A percentile compares a stretch with the other conserved stretches of the same genome.
Evolutionary conservation across 2,888 invertebrate species (phyloP).

Genomic region (Notodonta ziczac): DNA sequence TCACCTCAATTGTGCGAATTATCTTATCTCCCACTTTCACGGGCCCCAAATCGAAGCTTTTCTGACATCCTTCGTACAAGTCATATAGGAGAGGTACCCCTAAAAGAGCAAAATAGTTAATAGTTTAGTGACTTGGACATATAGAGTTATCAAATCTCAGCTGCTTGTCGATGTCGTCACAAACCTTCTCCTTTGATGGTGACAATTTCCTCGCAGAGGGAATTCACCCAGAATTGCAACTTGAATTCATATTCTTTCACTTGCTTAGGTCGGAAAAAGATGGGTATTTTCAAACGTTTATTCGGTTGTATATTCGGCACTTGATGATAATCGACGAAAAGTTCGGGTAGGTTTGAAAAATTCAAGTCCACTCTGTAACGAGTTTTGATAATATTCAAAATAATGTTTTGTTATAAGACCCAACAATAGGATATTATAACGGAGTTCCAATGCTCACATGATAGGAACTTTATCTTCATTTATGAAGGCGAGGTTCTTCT

Average conservation of each 20-base stretch:
- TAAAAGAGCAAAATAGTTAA: constrained; percentile 31
- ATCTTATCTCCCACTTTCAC: constrained; percentile 80
- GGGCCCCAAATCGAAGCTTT: constrained; percentile 72
- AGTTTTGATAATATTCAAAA: neutral
- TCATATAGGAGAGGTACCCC: constrained; percentile 74
- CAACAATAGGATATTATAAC: neutral
- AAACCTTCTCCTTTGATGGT: constrained; percentile 84
- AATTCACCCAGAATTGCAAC: constrained; percentile 82
- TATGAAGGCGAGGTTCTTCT: constrained; percentile 65
- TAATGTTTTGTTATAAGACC: no score
- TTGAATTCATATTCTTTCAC: constrained; percentile 77
- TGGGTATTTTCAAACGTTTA: constrained; percentile 69
- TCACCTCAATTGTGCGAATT: constrained; percentile 81
- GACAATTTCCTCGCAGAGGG: constrained; percentile 76
- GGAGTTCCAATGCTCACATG: constrained; percentile 50
- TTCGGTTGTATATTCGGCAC: constrained; percentile 67
- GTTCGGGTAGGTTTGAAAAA: constrained; percentile 72
- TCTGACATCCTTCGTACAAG: constrained; percentile 78
- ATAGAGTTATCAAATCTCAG: neutral
- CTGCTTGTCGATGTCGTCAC: neutral
- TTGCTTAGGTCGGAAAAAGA: constrained; percentile 84
- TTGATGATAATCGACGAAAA: constrained; percentile 76
- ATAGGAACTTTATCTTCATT: constrained; percentile 66
- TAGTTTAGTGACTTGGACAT: neutral
- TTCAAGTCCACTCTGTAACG: constrained; percentile 80